phyloP scores from a whole-genome alignment of 1,140 invertebrate genomes.

The Bombyx mandarina region DNA sequence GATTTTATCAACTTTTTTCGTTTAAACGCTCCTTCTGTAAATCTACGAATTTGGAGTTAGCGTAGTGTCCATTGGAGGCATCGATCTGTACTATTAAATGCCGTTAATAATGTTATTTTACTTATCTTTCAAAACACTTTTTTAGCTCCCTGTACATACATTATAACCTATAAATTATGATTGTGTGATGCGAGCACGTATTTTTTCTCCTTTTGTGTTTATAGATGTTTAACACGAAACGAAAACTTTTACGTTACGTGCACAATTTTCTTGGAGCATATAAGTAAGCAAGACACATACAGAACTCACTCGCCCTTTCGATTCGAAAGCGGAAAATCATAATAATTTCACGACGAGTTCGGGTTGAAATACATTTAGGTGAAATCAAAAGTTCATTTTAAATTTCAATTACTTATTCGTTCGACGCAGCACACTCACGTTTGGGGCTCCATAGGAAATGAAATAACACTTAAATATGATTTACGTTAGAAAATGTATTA shows the following conservation, averaged over 20 bases:
- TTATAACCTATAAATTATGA: too few species aligned
- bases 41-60: too few species aligned
- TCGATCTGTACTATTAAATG: too few species aligned
- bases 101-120: too few species aligned
- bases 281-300: too few species aligned
- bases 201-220: too few species aligned
- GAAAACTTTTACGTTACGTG: constrained; percentile 11
- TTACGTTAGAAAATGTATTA: constrained; percentile 62
- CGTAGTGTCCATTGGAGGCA: too few species aligned
- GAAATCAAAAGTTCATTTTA: constrained; percentile 67
- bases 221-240: constrained; percentile 14
- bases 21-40: too few species aligned
- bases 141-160: too few species aligned
- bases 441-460: constrained; percentile 58
- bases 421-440: constrained; percentile 61
- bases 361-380: constrained; percentile 50
- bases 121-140: too few species aligned
- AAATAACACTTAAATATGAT: constrained; percentile 68
- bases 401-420: constrained; percentile 70
- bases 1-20: too few species aligned
- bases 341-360: constrained; percentile 55
- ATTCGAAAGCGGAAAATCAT: constrained; percentile 50
- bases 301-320: constrained; percentile 20
- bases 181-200: too few species aligned
- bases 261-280: constrained; percentile 11